Evolutionary conservation across 2,797 vertebrate species (phyloP).

Genomic region (Urophycis tenuis): DNA sequence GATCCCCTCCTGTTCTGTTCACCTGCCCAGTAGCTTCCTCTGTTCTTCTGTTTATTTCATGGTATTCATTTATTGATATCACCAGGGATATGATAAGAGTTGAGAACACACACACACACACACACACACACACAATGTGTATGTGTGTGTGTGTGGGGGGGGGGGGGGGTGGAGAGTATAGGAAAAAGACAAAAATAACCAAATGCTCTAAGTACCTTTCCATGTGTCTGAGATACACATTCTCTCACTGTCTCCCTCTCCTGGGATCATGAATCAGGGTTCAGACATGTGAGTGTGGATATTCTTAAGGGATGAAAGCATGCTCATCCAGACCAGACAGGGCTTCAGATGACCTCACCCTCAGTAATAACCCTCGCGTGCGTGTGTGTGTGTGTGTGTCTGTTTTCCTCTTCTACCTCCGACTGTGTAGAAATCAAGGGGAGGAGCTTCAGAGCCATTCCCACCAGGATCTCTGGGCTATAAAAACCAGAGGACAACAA

Average conservation of each 20-base stretch:
- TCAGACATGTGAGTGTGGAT: background rate
- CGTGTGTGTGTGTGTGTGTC: constrained; percentile 12
- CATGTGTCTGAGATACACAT: background rate
- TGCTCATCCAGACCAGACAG: constrained; percentile 49
- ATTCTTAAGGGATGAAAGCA: constrained; percentile 9
- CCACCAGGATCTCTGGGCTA: constrained; percentile 16
- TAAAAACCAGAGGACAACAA: constrained; percentile 47
- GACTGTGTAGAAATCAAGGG: constrained; percentile 1
- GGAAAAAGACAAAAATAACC: background rate
- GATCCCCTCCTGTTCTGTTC: background rate
- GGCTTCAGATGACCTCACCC: constrained; percentile 54
- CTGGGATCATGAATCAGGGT: background rate
- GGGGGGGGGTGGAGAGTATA: background rate
- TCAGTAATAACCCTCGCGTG: constrained; percentile 38
- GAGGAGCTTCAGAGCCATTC: background rate
- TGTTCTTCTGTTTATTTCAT: background rate
- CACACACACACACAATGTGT: too few species aligned
- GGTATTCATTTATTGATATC: background rate
- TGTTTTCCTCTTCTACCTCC: background rate
- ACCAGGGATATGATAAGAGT: too few species aligned
- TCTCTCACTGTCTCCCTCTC: background rate
- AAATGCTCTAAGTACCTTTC: background rate
- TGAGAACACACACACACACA: too few species aligned
- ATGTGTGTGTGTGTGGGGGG: background rate
- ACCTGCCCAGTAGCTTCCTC: background rate